These are phyloP conservation scores for Phaethon lepturus DNA, from an alignment of 2,113 vertebrate species.

Conservation along the genomic window DNA sequence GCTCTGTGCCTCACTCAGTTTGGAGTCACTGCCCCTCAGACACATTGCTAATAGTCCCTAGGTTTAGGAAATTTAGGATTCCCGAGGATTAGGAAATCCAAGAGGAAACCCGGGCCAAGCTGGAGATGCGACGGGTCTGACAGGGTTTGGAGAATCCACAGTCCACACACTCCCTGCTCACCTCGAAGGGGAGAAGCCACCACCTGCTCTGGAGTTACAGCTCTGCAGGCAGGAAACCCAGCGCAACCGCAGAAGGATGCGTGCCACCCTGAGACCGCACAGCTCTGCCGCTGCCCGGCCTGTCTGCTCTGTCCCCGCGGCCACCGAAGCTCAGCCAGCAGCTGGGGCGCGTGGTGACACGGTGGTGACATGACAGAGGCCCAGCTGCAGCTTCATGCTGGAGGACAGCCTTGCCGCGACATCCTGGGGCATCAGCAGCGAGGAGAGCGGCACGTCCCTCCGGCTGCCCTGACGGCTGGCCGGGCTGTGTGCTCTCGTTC, in stretches of 20 bases:
- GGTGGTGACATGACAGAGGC: not conserved
- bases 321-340: not conserved
- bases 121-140: not conserved
- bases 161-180: not conserved
- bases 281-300: not conserved
- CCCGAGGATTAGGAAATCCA: not conserved
- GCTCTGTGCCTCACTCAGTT: not conserved
- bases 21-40: not conserved
- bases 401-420: not conserved
- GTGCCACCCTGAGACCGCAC: accelerated
- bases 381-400: not conserved
- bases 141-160: not conserved
- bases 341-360: not conserved
- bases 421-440: not conserved
- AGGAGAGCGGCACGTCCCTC: not conserved
- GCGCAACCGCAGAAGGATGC: accelerated
- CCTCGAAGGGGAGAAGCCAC: not conserved
- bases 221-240: not conserved
- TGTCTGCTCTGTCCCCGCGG: accelerated
- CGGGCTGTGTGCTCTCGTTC: not conserved
- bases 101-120: not conserved
- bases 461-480: not conserved
- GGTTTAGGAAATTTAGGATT: too few relatives aligned
- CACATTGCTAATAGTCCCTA: not conserved
- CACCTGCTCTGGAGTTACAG: not conserved